Evolutionary conservation across 2,113 vertebrate species (phyloP).

Genomic region (Serinus canaria): DNA sequence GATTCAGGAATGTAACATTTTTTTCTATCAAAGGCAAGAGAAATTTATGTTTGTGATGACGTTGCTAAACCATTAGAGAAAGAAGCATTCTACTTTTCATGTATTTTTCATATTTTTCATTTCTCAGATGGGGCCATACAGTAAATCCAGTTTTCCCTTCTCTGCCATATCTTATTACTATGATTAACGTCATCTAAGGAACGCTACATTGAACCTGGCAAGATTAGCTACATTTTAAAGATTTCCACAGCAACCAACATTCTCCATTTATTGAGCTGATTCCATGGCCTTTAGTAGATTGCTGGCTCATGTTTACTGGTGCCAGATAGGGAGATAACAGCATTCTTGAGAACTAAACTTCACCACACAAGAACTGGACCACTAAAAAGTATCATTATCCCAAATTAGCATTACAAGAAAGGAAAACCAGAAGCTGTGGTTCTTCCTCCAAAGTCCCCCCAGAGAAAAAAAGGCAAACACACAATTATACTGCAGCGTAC

Average conservation of each 20-base stretch:
- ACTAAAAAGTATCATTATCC: neutral
- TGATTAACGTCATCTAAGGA: constrained; percentile 42
- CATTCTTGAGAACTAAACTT: constrained; percentile 36
- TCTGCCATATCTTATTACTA: constrained; percentile 40
- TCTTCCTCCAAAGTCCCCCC: neutral
- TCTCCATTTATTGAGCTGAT: constrained; percentile 23
- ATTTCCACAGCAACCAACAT: constrained; percentile 44
- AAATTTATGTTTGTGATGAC: constrained; percentile 52
- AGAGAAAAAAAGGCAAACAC: neutral
- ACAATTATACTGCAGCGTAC: neutral
- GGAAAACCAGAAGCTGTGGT: neutral
- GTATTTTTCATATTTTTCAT: neutral
- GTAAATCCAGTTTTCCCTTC: constrained; percentile 57
- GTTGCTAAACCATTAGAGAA: constrained; percentile 8
- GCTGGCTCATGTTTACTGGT: neutral
- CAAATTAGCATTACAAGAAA: neutral
- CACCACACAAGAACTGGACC: neutral
- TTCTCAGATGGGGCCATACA: constrained; percentile 5
- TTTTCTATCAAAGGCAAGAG: constrained; percentile 26
- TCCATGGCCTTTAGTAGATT: neutral
- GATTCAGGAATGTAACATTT: constrained; percentile 41
- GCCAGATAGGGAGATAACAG: constrained; percentile 30
- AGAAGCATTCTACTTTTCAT: constrained; percentile 16
- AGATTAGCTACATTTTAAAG: constrained; percentile 41
- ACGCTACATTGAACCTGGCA: constrained; percentile 16